phyloP scores from a whole-genome alignment of 2,113 vertebrate genomes.

The Rhinopomastus cyanomelas region DNA sequence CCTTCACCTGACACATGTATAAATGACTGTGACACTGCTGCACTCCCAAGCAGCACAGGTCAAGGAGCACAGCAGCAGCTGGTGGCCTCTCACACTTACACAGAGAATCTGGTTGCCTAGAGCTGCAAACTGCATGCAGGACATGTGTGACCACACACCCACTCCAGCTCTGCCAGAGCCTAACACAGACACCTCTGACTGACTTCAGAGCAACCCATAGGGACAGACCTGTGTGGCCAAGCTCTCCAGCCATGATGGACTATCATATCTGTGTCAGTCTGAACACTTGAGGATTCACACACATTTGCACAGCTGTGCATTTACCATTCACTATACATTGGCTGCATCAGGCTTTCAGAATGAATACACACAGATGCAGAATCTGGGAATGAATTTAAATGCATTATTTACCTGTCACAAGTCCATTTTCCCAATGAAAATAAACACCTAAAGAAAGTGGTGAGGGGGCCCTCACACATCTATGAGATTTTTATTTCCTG shows the following conservation, averaged over 20 bases:
- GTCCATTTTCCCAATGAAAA: neutral
- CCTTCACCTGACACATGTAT: neutral
- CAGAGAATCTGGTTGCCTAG: neutral
- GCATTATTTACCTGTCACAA: neutral
- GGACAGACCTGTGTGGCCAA: neutral
- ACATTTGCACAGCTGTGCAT: neutral
- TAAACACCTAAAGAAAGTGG: neutral
- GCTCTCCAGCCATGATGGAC: neutral
- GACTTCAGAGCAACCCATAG: neutral
- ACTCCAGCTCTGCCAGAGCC: neutral
- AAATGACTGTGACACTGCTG: neutral
- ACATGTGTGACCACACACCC: neutral
- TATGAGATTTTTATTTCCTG: neutral
- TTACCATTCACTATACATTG: neutral
- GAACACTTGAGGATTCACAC: neutral
- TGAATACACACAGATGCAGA: neutral
- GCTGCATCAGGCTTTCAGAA: neutral
- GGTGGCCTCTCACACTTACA: neutral
- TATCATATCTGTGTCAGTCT: neutral
- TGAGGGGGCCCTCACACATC: neutral
- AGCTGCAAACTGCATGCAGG: neutral
- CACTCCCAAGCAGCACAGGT: neutral
- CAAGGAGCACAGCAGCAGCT: neutral
- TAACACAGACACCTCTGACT: neutral
- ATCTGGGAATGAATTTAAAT: neutral